Percentiles rank a stretch among this genome's conserved stretches.
phyloP scores from a whole-genome alignment of 2,113 vertebrate genomes.

The Corydoras sp. region DNA sequence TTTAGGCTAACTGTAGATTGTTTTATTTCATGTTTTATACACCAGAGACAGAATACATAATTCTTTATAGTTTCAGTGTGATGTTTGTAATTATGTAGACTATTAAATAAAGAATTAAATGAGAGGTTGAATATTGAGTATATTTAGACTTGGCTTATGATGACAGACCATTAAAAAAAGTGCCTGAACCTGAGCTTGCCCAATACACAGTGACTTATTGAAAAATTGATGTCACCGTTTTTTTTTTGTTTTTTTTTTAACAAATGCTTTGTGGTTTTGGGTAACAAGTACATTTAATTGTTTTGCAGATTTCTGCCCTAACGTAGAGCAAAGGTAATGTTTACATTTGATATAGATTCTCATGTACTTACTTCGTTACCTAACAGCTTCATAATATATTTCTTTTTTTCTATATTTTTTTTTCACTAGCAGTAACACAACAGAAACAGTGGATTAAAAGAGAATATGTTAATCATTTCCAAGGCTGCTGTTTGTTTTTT shows the following conservation, averaged over 20 bases:
- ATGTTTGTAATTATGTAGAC: too few relatives aligned
- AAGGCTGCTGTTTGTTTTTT: neutral
- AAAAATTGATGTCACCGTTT: too few relatives aligned
- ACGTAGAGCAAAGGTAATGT: neutral
- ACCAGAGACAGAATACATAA: too few relatives aligned
- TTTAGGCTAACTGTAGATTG: neutral
- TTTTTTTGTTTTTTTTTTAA: too few relatives aligned
- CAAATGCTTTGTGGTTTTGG: too few relatives aligned
- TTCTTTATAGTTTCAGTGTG: too few relatives aligned
- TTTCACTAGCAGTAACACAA: constrained; percentile 6
- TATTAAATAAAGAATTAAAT: too few relatives aligned
- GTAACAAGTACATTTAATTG: neutral
- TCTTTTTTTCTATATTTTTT: neutral
- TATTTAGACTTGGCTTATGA: neutral
- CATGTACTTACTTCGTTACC: neutral
- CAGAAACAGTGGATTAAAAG: constrained; percentile 2
- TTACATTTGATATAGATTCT: neutral
- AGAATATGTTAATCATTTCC: neutral
- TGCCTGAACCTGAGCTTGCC: neutral
- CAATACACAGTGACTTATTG: neutral
- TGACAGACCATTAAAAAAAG: neutral
- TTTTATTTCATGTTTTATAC: too few relatives aligned
- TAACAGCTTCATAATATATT: too few relatives aligned
- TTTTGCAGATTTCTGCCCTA: neutral
- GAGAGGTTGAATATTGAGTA: too few relatives aligned